Conservation (phyloP, 1,140 invertebrate species). For the Bradynema listronoti region DNA sequence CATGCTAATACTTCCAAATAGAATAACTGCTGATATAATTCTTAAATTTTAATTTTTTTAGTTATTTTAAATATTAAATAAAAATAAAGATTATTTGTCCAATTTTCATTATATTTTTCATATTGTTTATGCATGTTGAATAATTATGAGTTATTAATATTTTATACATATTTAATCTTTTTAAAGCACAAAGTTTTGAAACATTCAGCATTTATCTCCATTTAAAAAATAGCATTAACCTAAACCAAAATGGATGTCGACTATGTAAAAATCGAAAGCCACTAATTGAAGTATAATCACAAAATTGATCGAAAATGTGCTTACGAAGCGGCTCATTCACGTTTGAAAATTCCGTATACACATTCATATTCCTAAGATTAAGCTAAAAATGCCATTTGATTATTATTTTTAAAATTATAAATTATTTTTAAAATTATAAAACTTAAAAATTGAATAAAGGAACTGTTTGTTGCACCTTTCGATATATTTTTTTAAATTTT, state of each 20-base stretch:
- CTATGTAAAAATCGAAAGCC: conserved; percentile 36
- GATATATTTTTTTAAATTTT: too few relatives aligned
- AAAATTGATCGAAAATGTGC: conserved; percentile 28
- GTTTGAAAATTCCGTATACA: too few relatives aligned
- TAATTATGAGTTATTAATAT: not conserved
- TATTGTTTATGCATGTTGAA: not conserved
- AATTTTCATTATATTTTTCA: not conserved
- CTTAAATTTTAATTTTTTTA: conserved; percentile 12
- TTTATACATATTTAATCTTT: conserved; percentile 1
- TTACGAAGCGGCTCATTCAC: too few relatives aligned
- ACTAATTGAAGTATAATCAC: conserved; percentile 36
- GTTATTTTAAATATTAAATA: not conserved
- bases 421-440: too few relatives aligned
- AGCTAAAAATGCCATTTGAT: too few relatives aligned
- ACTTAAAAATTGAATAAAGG: too few relatives aligned
- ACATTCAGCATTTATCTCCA: not conserved
- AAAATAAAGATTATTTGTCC: not conserved
- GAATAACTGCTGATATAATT: conserved; percentile 25
- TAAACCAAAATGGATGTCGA: conserved; percentile 33
- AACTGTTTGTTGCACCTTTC: too few relatives aligned
- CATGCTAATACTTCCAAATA: conserved; percentile 26
- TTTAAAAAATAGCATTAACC: conserved; percentile 5
- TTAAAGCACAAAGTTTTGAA: not conserved
- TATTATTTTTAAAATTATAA: too few relatives aligned
- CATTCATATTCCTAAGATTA: too few relatives aligned